Conservation (phyloP, 1,140 invertebrate species). For the Hypsibius dujardini region DNA sequence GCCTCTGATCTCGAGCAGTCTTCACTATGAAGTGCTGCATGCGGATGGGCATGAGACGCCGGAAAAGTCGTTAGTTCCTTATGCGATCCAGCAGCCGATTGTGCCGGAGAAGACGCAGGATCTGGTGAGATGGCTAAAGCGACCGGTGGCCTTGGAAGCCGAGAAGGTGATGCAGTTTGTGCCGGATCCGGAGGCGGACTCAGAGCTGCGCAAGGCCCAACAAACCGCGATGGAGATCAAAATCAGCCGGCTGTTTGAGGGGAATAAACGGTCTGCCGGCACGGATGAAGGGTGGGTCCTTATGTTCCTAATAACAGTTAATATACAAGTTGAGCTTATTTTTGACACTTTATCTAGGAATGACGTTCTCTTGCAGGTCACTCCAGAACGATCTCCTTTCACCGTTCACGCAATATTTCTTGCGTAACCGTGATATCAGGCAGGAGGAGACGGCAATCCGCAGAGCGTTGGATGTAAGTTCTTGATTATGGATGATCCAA, state of each 20-base stretch:
- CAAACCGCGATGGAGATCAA: not conserved
- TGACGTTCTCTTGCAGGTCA: no score
- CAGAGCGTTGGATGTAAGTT: not conserved
- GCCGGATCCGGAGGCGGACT: slow-evolving; percentile 4
- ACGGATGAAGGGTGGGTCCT: no score
- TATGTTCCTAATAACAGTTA: no score
- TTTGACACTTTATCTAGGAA: no score
- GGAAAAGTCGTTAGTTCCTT: not conserved
- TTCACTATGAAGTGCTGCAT: no score
- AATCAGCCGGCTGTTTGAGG: not conserved
- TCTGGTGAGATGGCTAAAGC: slow-evolving; percentile 4
- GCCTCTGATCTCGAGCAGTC: no score
- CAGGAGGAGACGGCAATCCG: not conserved
- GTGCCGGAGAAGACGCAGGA: not conserved
- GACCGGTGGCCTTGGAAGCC: not conserved
- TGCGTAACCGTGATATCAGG: not conserved
- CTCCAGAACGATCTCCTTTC: not conserved
- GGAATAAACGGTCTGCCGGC: not conserved
- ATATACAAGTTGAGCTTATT: no score
- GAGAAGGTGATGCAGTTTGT: not conserved
- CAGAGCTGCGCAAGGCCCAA: not conserved
- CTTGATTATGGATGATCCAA: no score
- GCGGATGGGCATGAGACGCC: no score
- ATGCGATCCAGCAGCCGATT: not conserved
- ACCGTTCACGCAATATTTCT: not conserved